Percentiles rank a stretch among this genome's conserved stretches.
Evolutionary conservation across 2,797 vertebrate genomes (phyloP).

Genomic region (Furcifer pardalis): DNA sequence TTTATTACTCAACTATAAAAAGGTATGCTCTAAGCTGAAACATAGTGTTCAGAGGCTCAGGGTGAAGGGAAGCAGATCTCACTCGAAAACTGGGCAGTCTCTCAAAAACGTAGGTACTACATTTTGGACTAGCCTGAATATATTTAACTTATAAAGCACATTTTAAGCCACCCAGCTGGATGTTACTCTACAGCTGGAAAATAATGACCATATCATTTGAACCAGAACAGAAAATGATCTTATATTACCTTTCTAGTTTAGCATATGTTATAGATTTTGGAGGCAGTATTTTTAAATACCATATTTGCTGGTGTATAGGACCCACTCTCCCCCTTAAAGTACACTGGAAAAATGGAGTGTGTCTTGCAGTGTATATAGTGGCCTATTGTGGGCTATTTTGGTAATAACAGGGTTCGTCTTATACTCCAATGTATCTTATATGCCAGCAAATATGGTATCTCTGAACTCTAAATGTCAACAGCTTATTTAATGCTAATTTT

Average conservation of each 20-base stretch:
- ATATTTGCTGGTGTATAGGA: too few species aligned
- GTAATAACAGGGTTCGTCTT: too few species aligned
- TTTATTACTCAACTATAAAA: slow-evolving; percentile 53
- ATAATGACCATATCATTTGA: slow-evolving; percentile 40
- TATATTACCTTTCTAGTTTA: slow-evolving; percentile 29
- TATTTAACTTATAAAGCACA: slow-evolving; percentile 43
- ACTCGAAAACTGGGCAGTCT: slow-evolving; percentile 45
- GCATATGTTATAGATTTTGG: slow-evolving; percentile 20
- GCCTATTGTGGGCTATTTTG: too few species aligned
- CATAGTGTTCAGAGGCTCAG: slow-evolving; percentile 17
- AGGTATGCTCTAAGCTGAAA: slow-evolving; percentile 27
- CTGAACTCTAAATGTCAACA: slow-evolving; percentile 26
- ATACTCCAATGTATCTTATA: too few species aligned
- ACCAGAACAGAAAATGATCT: slow-evolving; percentile 33
- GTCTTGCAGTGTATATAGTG: too few species aligned
- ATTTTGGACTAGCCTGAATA: slow-evolving; percentile 41
- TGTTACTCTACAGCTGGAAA: slow-evolving; percentile 59
- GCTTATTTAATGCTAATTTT: slow-evolving; percentile 17
- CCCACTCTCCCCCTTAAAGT: too few species aligned
- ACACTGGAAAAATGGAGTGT: too few species aligned
- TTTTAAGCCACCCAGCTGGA: slow-evolving; percentile 59
- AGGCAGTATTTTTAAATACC: slow-evolving; percentile 19
- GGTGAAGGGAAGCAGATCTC: slow-evolving; percentile 27
- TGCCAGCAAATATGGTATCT: too few species aligned
- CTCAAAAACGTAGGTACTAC: neutral